Evolutionary conservation across 1,140 invertebrate genomes (phyloP).

Genomic region (Drosophila auraria): DNA sequence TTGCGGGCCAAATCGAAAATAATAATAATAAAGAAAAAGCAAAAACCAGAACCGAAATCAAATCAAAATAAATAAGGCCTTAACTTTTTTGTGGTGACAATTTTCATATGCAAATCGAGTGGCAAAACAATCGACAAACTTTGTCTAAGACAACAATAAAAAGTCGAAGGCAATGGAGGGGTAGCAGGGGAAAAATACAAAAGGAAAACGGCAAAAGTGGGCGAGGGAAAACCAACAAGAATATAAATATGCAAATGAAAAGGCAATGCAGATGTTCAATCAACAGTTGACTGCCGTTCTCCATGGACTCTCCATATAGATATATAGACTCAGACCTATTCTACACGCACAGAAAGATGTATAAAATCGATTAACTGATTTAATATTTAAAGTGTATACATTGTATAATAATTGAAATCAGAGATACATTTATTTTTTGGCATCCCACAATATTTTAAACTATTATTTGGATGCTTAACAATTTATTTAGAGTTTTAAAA

Average conservation of each 20-base stretch:
- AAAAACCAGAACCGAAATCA: slow-evolving; percentile 12
- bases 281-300: slow-evolving; percentile 54
- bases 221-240: slow-evolving; percentile 54
- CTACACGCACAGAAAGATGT: not conserved
- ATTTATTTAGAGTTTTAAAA: too few species aligned
- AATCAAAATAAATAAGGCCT: slow-evolving; percentile 31
- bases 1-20: slow-evolving; percentile 10
- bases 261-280: slow-evolving; percentile 61
- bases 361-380: not conserved
- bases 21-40: not conserved
- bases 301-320: slow-evolving; percentile 13
- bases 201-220: slow-evolving; percentile 14
- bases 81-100: slow-evolving; percentile 45
- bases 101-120: slow-evolving; percentile 74
- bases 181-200: not conserved
- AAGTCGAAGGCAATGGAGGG: not conserved
- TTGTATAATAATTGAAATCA: not conserved
- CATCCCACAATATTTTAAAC: too few species aligned
- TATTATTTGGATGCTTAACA: too few species aligned
- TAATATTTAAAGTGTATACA: not conserved
- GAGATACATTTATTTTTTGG: not conserved
- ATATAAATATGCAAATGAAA: slow-evolving; percentile 77
- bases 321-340: not conserved
- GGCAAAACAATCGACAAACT: slow-evolving; percentile 57
- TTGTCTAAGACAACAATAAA: slow-evolving; percentile 51